phyloP scores from a whole-genome alignment of 2,797 vertebrate genomes.

The Hyperoplus immaculatus region DNA sequence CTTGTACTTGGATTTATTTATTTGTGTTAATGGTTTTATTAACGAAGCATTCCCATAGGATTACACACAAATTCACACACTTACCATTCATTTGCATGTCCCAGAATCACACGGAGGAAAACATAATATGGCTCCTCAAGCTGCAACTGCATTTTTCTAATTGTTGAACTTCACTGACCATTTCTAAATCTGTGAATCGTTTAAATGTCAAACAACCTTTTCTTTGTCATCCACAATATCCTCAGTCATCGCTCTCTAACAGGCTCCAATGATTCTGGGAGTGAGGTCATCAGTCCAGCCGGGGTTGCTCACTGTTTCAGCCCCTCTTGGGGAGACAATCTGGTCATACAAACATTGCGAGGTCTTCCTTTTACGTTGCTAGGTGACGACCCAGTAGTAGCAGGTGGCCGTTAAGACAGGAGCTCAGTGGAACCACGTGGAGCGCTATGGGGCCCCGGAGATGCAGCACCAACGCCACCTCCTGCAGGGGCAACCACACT shows the following conservation, averaged over 20 bases:
- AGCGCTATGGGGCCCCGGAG: constrained; percentile 58
- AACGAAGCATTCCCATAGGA: constrained; percentile 7
- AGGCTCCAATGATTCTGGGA: constrained; percentile 27
- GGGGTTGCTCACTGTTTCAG: constrained; percentile 35
- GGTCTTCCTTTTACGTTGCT: constrained; percentile 63
- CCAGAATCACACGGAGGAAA: background rate
- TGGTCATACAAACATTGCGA: constrained; percentile 41
- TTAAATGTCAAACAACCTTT: constrained; percentile 6
- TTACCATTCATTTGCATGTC: no score
- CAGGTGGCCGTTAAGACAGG: constrained; percentile 45
- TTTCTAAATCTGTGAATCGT: constrained; percentile 11
- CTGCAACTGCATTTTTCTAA: constrained; percentile 6
- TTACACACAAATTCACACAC: constrained; percentile 9
- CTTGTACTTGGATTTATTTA: constrained; percentile 4
- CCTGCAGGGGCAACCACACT: constrained; percentile 85
- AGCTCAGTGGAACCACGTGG: constrained; percentile 38
- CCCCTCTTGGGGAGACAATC: constrained; percentile 47
- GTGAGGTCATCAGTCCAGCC: constrained; percentile 41
- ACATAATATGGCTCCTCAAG: constrained; percentile 16
- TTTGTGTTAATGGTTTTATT: constrained; percentile 14
- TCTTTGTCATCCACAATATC: constrained; percentile 7
- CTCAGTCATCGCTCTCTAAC: background rate
- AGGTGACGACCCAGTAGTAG: constrained; percentile 50
- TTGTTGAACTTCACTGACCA: constrained; percentile 17
- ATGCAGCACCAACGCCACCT: constrained; percentile 84